phyloP scores from a whole-genome alignment of 2,113 vertebrate species.

The Brachyhypopomus gauderio region DNA sequence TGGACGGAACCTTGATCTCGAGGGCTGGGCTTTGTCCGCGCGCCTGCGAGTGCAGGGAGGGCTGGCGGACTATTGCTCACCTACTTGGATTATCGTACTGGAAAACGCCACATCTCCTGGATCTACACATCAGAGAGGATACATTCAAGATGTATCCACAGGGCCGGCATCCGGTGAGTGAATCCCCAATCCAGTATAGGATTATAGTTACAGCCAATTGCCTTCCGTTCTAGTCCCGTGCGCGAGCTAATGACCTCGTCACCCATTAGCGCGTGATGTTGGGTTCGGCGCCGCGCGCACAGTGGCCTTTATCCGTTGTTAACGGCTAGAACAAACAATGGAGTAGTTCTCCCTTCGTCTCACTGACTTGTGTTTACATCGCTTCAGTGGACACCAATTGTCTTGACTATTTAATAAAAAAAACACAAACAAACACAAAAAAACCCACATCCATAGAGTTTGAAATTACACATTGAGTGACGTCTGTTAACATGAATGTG shows the following conservation, averaged over 20 bases:
- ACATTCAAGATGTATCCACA: constrained; percentile 88
- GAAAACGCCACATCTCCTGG: constrained; percentile 47
- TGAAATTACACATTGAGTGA: constrained; percentile 2
- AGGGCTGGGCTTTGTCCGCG: constrained; percentile 40
- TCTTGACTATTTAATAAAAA: not conserved
- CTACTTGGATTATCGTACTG: constrained; percentile 62
- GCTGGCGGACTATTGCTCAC: constrained; percentile 67
- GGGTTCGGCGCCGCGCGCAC: not conserved
- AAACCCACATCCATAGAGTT: not conserved
- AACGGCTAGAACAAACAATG: constrained; percentile 33
- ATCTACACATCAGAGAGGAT: constrained; percentile 62
- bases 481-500: not conserved
- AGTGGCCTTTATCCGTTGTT: constrained; percentile 24
- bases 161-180: constrained; percentile 94
- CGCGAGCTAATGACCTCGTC: constrained; percentile 57
- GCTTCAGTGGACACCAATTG: not conserved
- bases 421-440: not conserved
- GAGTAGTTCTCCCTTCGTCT: not conserved
- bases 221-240: constrained; percentile 35
- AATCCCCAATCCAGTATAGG: constrained; percentile 40
- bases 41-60: constrained; percentile 54
- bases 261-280: constrained; percentile 51
- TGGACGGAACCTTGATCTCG: constrained; percentile 57
- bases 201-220: constrained; percentile 59
- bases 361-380: not conserved